These are phyloP conservation scores for Ciconia nigra DNA, from an alignment of 2,797 vertebrate genomes.

Conservation along the genomic window DNA sequence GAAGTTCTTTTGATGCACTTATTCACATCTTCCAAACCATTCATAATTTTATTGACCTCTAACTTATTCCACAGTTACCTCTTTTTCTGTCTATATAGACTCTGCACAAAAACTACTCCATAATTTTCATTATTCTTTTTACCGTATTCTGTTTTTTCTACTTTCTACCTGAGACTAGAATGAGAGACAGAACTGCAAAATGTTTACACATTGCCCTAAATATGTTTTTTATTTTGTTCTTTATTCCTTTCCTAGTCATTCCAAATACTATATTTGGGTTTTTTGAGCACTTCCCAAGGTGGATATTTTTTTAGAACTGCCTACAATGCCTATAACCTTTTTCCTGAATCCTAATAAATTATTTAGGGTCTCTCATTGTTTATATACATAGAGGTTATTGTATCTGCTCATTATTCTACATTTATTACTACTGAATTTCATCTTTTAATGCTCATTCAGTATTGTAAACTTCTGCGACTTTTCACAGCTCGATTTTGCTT, in stretches of 20 bases:
- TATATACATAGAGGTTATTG: background rate
- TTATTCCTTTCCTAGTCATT: background rate
- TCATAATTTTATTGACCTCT: background rate
- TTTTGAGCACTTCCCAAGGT: background rate
- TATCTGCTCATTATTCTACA: background rate
- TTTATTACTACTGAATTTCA: background rate
- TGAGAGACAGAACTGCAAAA: background rate
- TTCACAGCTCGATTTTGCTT: background rate
- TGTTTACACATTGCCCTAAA: background rate
- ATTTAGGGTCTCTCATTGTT: background rate
- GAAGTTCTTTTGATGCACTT: background rate
- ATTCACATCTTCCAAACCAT: background rate
- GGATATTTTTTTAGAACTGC: background rate
- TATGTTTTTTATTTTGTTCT: background rate
- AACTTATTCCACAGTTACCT: background rate
- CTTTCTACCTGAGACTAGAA: background rate
- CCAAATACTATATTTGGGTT: rapidly evolving
- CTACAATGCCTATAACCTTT: background rate
- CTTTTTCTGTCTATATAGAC: background rate
- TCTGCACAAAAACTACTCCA: background rate
- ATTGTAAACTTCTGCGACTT: background rate
- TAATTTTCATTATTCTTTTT: background rate
- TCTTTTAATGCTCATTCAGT: background rate
- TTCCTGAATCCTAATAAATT: background rate
- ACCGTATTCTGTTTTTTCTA: background rate